Evolutionary conservation across 2,113 vertebrate genomes (phyloP).

Genomic region (Lanius ludovicianus): DNA sequence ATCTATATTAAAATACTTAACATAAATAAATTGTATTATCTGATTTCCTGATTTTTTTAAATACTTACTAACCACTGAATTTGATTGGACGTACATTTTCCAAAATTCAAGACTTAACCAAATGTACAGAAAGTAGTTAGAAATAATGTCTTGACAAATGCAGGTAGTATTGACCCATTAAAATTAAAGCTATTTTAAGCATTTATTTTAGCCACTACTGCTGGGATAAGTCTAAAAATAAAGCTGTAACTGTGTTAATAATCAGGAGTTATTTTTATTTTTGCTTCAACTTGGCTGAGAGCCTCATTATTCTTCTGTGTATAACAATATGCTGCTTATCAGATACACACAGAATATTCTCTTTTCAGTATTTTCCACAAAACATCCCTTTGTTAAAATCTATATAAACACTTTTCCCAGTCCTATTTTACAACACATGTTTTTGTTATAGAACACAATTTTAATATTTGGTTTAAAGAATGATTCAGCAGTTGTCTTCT

Average conservation of each 20-base stretch:
- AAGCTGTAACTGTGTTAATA: neutral
- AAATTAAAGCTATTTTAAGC: neutral
- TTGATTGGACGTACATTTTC: neutral
- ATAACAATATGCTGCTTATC: neutral
- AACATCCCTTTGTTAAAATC: neutral
- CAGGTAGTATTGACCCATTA: neutral
- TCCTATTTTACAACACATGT: neutral
- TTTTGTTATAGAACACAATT: neutral
- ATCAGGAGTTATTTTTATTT: neutral
- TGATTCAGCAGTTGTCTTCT: neutral
- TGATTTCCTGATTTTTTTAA: neutral
- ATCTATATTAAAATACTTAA: neutral
- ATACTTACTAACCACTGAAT: neutral
- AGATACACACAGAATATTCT: neutral
- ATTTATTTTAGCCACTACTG: neutral
- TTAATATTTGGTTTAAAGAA: constrained; percentile 1
- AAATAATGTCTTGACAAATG: neutral
- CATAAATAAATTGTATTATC: neutral
- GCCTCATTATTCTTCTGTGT: neutral
- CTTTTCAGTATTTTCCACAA: neutral
- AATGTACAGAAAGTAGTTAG: neutral
- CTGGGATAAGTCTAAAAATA: neutral
- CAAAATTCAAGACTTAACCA: neutral
- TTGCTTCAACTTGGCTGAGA: neutral
- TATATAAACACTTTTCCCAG: neutral